Evolutionary conservation across 2,888 invertebrate genomes (phyloP), one percentile per base, ranked within the genome.

Genomic region (Clanis bilineata): DNA sequence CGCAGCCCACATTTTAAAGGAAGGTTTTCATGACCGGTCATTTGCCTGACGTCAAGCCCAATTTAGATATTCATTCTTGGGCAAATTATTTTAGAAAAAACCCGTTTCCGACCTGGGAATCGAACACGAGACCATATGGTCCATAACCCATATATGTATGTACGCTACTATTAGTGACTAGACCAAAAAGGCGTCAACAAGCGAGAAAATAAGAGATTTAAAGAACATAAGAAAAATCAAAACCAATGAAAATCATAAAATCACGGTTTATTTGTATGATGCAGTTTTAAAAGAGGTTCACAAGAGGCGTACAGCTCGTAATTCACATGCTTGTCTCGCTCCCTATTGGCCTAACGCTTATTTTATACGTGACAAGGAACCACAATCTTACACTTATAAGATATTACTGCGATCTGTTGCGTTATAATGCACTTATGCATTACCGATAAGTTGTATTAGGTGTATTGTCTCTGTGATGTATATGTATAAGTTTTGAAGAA

Each of bases 291-390:
- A 57, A 57, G 43, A 43, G 32, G 15, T 51, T 22, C 51, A 28
- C 32, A 18, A 21, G 70, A 65, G 71, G 79, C 83, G 83, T 82
- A 66, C 66, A 59, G 70, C 73, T 76, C 81, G 82, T 88, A 86
- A 82, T 84, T 88, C 83, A 83, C 77, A 83, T 82, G 80, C 82
- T 75, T 79, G 86, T 83, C 84, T 78, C 79, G 81, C 72, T 78
- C 80, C 79, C 82, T 74, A 79, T 80, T 81, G 83, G 81, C 69
- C 79, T 81, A 77, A 79, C 83, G 82, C 82, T 86, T 87, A 88
- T 88, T 83, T 85, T 80, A 83, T 83, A 89, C 88, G 89, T 88
- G 88, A 88, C 80, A 65, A 68, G 77, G 73, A 79, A 82, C 76
- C 76, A 64, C 77, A 83, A 84, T 80, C 73, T 69, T 65, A 79